A percentile compares a stretch with the other conserved stretches of the same genome.
These are phyloP conservation scores for Cyclophora albipunctata DNA, from an alignment of 2,888 invertebrate species.

Conservation along the genomic window DNA sequence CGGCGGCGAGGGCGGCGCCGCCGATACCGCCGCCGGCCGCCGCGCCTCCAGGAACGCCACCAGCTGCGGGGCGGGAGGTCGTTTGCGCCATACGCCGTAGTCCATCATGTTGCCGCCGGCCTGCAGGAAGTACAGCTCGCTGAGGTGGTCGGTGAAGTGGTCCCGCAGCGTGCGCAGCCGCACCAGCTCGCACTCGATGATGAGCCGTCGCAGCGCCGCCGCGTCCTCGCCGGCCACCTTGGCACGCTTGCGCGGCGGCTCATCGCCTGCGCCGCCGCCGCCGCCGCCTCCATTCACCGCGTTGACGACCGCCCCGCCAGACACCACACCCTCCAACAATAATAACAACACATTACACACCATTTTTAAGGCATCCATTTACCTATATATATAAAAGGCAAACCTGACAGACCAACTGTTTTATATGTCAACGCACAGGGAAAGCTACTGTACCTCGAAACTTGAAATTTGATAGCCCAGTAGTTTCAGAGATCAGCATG, in stretches of 20 bases:
- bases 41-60: constrained; percentile 84
- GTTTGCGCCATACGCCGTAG: constrained; percentile 87
- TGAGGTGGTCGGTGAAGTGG: constrained; percentile 82
- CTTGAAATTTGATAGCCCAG: too few relatives aligned
- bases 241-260: constrained; percentile 53
- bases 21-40: constrained; percentile 72
- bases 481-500: too few relatives aligned
- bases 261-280: constrained; percentile 27
- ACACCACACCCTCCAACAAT: constrained; percentile 52
- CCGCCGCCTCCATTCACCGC: constrained; percentile 32
- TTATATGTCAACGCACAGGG: too few relatives aligned
- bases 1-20: constrained; percentile 50
- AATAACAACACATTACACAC: too few relatives aligned
- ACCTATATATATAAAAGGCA: neutral
- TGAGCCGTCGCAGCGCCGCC: constrained; percentile 76
- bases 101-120: constrained; percentile 92
- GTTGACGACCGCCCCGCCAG: constrained; percentile 29
- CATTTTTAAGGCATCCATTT: neutral
- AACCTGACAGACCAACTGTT: neutral
- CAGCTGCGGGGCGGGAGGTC: constrained; percentile 84
- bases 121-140: constrained; percentile 91
- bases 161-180: constrained; percentile 82
- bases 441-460: too few relatives aligned
- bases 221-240: constrained; percentile 44
- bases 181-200: constrained; percentile 82